Evolutionary conservation across 1,140 invertebrate genomes (phyloP), one percentile per base, ranked within the genome.

Genomic region (Lordiphosa collinella): DNA sequence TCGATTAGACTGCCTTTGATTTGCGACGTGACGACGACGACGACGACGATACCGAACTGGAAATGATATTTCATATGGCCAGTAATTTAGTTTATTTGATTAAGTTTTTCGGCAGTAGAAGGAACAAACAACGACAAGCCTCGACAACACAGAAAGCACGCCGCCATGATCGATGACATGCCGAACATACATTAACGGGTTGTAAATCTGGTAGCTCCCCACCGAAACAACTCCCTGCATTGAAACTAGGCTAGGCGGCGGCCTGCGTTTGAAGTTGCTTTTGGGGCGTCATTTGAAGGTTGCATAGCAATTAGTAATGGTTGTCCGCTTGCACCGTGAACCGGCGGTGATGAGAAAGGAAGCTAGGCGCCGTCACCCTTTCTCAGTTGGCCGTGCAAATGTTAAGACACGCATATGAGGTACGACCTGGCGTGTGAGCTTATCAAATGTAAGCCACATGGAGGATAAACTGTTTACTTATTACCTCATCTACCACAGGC

Each of bases 1-100:
- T 78, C 78, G 78, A 82, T 82, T 82, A 82, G 78, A 82, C 44
- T 78, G 67, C 78, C 78, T 72, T 82, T 82, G 78, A 82, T 82
- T 82, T 82, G 78, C 78, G 72, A 82, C 78, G 53, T 51, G 56
- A 76, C 69, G 29, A 31, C 5, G 50, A 38, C 49, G 18, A 51
- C 50, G 36, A 37, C 29, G 49, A 52, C 64, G 51, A 44, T 12
- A 32, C 11, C 9, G 14, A 41, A 36, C 16, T 49, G 48, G 36
- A 40, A 53, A 40, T 84, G 61, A 84, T 84, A 84, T 69, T 84
- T 63, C 73, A 71, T 61, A 56, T 62, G 61, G 35, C 55, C 55
- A 76, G 55, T 76, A 59, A 68, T 59, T 78, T 84, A 84, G 78
- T 84, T 82, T 82, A 69, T 82, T 82, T 82, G 78, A 72, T 84